These are phyloP conservation scores for Drosophila bifasciata DNA, from an alignment of 1,140 invertebrate species.

Conservation along the genomic window DNA sequence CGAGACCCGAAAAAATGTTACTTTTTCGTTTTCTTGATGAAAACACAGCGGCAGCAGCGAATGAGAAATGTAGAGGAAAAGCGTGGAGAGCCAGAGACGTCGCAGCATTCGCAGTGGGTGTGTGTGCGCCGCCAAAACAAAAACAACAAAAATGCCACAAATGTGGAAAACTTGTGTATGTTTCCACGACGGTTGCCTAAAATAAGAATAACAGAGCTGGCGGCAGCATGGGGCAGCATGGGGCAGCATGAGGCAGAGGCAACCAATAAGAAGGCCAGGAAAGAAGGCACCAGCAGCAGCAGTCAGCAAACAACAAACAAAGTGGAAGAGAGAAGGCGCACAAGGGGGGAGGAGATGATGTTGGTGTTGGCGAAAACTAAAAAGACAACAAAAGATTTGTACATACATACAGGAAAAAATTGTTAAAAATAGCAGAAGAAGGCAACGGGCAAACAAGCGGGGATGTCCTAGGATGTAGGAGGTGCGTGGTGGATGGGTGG, in stretches of 20 bases:
- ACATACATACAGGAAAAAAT: constrained; percentile 46
- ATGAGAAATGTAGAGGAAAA: constrained; percentile 77
- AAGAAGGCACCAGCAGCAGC: constrained; percentile 7
- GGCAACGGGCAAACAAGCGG: constrained; percentile 19
- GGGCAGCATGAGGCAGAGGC: constrained; percentile 3
- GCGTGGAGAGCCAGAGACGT: constrained; percentile 35
- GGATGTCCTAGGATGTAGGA: too few species aligned
- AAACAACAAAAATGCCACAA: constrained; percentile 34
- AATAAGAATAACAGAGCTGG: constrained; percentile 61
- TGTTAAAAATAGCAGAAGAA: constrained; percentile 51
- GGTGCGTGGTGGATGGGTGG: too few species aligned
- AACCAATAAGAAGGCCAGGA: constrained; percentile 64
- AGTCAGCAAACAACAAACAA: constrained; percentile 67
- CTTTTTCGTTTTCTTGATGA: constrained; percentile 79
- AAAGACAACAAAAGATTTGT: constrained; percentile 44
- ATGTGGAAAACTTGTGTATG: constrained; percentile 69
- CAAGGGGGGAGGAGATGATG: not conserved
- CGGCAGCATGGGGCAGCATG: not conserved
- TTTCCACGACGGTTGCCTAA: constrained; percentile 70
- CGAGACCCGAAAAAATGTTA: constrained; percentile 61
- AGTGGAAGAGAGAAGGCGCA: not conserved
- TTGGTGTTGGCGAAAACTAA: constrained; percentile 11
- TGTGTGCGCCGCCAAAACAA: constrained; percentile 25
- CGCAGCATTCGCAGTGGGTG: constrained; percentile 7
- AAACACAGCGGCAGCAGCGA: constrained; percentile 60